Conservation (phyloP, 2,888 invertebrate species). For the Rhamnusium bicolor region DNA sequence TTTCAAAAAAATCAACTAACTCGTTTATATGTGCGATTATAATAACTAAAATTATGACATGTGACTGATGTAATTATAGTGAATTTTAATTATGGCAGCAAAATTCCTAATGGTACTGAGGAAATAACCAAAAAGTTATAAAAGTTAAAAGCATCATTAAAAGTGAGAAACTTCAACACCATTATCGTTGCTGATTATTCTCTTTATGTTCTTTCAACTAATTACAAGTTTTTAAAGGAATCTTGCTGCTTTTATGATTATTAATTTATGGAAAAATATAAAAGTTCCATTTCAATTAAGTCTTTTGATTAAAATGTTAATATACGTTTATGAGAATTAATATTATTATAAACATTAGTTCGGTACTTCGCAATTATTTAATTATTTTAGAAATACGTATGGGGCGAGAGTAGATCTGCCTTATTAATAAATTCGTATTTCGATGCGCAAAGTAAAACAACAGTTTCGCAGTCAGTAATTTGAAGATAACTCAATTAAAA, state of each 20-base stretch:
- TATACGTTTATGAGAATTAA: no score
- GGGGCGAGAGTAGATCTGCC: no score
- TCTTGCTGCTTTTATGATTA: not conserved
- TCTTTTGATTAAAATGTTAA: not conserved
- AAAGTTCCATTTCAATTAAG: not conserved
- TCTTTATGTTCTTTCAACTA: constrained; percentile 6
- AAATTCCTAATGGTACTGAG: not conserved
- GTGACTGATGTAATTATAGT: not conserved
- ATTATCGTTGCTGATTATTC: not conserved
- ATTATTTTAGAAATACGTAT: no score
- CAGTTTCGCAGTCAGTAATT: no score
- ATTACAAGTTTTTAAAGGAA: constrained; percentile 4
- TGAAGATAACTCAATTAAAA: no score
- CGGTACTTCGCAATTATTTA: no score
- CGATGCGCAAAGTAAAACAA: no score
- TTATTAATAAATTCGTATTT: no score
- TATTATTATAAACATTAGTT: no score
- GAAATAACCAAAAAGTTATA: not conserved
- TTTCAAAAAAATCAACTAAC: not conserved
- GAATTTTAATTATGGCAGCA: no score
- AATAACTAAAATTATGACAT: not conserved
- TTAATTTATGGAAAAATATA: not conserved
- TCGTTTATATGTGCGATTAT: not conserved
- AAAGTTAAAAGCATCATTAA: constrained; percentile 13
- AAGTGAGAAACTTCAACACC: constrained; percentile 18